phyloP scores from a whole-genome alignment of 2,888 invertebrate species.

The Melitaea athalia region DNA sequence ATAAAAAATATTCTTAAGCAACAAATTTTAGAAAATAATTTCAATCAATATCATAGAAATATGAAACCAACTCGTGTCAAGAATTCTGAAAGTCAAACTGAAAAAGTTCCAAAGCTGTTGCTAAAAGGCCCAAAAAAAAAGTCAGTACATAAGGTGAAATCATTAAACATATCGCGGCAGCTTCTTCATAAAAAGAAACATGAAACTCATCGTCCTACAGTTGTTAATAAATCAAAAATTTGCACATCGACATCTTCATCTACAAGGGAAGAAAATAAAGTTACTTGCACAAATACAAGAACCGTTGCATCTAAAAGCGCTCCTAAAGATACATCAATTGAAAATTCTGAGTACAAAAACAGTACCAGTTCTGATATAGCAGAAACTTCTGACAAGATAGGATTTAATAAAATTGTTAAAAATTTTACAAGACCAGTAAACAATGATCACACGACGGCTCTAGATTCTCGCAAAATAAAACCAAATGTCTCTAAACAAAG shows the following conservation, averaged over 20 bases:
- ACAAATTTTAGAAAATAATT: slow-evolving; percentile 47
- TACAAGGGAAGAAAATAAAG: slow-evolving; percentile 43
- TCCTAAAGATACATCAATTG: slow-evolving; percentile 48
- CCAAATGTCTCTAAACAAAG: slow-evolving; percentile 11
- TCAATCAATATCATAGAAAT: slow-evolving; percentile 4
- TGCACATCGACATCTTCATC: slow-evolving; percentile 47
- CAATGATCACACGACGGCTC: neutral
- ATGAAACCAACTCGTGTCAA: slow-evolving; percentile 29
- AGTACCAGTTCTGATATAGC: slow-evolving; percentile 34
- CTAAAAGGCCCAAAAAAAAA: slow-evolving; percentile 50
- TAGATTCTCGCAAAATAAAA: slow-evolving; percentile 4
- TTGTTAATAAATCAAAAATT: slow-evolving; percentile 12
- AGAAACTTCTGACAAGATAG: slow-evolving; percentile 31
- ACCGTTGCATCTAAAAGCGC: slow-evolving; percentile 52
- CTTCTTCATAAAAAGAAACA: slow-evolving; percentile 47
- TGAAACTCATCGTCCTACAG: slow-evolving; percentile 14
- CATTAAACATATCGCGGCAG: slow-evolving; percentile 68
- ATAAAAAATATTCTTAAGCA: slow-evolving; percentile 60
- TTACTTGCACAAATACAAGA: slow-evolving; percentile 33
- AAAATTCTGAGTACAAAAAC: slow-evolving; percentile 31
- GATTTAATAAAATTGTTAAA: slow-evolving; percentile 36
- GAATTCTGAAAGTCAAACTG: slow-evolving; percentile 32
- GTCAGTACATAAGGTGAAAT: slow-evolving; percentile 69
- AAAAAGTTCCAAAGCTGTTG: slow-evolving; percentile 23
- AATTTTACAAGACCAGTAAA: slow-evolving; percentile 23